Conservation (phyloP, 2,888 invertebrate species). For the Dynastes grantii region DNA sequence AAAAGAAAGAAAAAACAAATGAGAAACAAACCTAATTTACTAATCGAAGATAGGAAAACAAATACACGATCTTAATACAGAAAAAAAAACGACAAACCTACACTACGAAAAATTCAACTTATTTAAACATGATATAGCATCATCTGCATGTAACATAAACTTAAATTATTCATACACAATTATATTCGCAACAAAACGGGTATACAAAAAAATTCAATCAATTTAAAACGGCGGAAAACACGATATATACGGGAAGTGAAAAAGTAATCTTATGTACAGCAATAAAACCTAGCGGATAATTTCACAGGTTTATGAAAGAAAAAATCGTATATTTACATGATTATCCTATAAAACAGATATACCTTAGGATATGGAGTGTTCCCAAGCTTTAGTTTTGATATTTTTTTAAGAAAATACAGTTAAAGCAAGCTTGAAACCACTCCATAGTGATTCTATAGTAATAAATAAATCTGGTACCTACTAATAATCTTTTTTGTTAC, state of each 20-base stretch:
- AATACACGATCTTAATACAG: background rate
- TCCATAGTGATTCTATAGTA: background rate
- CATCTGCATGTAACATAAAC: background rate
- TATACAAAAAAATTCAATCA: constrained; percentile 30
- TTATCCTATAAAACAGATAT: constrained; percentile 45
- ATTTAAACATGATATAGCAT: background rate
- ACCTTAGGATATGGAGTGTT: constrained; percentile 35
- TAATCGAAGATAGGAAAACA: background rate
- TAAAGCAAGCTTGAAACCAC: background rate
- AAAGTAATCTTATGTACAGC: too few relatives aligned
- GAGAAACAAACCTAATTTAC: constrained; percentile 3
- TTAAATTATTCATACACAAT: background rate
- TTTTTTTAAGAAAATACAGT: background rate
- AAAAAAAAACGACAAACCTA: background rate
- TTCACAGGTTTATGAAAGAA: too few relatives aligned
- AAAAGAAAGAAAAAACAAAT: constrained; percentile 12
- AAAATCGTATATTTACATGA: constrained; percentile 28
- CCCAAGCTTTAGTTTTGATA: background rate
- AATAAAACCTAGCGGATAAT: too few relatives aligned
- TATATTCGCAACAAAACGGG: background rate
- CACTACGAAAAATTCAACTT: background rate
- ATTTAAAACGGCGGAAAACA: background rate
- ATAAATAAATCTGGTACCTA: background rate
- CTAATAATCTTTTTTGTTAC: background rate
- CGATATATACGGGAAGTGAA: background rate